Percentiles rank a stretch among this genome's conserved stretches.
Evolutionary conservation across 30 jellyfish, hydroid and myxozoan genomes (phyloP).

Genomic region (Pseudorhiza aurosa): DNA sequence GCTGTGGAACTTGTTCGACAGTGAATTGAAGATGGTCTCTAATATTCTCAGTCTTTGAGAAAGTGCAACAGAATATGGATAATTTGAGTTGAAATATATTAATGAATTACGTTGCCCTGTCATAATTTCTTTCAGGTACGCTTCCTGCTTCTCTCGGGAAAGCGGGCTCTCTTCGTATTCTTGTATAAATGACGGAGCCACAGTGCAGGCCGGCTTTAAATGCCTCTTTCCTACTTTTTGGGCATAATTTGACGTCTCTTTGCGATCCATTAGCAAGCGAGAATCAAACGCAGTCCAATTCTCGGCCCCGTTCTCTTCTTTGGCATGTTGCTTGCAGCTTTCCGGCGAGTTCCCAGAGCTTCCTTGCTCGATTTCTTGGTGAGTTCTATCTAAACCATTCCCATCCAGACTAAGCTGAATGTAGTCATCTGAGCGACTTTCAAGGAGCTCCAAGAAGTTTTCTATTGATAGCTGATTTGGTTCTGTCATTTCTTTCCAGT

Average conservation of each 20-base stretch:
- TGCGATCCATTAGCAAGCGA: constrained; percentile 34
- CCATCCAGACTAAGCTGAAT: neutral
- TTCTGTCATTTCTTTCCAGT: no score
- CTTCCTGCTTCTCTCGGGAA: constrained; percentile 24
- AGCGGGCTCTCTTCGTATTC: constrained; percentile 77
- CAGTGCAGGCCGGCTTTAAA: neutral
- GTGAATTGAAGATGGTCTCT: constrained; percentile 44
- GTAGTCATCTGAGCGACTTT: neutral
- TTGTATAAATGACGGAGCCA: constrained; percentile 25
- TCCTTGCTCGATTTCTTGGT: neutral
- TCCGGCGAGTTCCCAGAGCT: neutral
- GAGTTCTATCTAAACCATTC: neutral
- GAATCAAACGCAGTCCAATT: constrained; percentile 33
- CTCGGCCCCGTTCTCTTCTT: constrained; percentile 5
- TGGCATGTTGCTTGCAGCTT: neutral
- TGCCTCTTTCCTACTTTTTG: neutral
- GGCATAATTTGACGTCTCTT: constrained; percentile 7
- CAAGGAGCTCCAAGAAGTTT: constrained; percentile 33
- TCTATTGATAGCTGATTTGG: constrained; percentile 49
- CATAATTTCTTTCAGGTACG: constrained; percentile 28
- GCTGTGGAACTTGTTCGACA: constrained; percentile 61
- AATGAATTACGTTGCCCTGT: constrained; percentile 20
- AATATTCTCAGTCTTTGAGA: constrained; percentile 54
- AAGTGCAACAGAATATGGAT: constrained; percentile 66
- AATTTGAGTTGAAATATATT: constrained; percentile 44